Evolutionary conservation across 92 coral and sea anemone genomes (phyloP).

Genomic region (Isaurus tuberculatus): DNA sequence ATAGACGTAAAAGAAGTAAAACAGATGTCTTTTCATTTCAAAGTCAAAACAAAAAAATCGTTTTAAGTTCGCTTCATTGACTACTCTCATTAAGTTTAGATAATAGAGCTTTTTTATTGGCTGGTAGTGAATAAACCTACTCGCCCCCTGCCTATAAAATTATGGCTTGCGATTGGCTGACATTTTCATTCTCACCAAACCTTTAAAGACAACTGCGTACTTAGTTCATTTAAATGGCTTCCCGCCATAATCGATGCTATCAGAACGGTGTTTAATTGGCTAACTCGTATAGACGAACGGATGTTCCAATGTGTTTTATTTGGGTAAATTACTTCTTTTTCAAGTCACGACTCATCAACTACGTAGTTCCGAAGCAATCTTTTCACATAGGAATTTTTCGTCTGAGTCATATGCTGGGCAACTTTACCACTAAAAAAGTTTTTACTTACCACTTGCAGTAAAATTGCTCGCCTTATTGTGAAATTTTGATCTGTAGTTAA

Average conservation of each 20-base stretch:
- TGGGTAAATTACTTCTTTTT: background rate
- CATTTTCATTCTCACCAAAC: background rate
- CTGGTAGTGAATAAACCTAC: background rate
- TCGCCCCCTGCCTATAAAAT: constrained; percentile 6
- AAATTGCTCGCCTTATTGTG: background rate
- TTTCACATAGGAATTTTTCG: background rate
- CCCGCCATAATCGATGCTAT: constrained; percentile 56
- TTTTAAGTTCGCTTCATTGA: background rate
- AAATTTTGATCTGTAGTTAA: background rate
- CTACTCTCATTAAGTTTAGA: background rate
- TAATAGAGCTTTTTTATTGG: constrained; percentile 10
- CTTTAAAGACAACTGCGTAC: background rate
- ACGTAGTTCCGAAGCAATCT: background rate
- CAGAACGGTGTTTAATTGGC: constrained; percentile 65
- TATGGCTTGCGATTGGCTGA: constrained; percentile 13
- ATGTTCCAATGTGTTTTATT: constrained; percentile 56
- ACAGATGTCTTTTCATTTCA: background rate
- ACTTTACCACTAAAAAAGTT: no score
- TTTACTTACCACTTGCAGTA: background rate
- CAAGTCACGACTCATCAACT: constrained; percentile 33
- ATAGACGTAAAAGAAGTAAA: background rate
- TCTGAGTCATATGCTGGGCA: no score
- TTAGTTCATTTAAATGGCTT: constrained; percentile 59
- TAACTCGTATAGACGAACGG: constrained; percentile 53
- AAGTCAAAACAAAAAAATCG: constrained; percentile 10